Evolutionary conservation across 2,113 vertebrate genomes (phyloP), one percentile per base, ranked within the genome.

Genomic region (Panthera leo): DNA sequence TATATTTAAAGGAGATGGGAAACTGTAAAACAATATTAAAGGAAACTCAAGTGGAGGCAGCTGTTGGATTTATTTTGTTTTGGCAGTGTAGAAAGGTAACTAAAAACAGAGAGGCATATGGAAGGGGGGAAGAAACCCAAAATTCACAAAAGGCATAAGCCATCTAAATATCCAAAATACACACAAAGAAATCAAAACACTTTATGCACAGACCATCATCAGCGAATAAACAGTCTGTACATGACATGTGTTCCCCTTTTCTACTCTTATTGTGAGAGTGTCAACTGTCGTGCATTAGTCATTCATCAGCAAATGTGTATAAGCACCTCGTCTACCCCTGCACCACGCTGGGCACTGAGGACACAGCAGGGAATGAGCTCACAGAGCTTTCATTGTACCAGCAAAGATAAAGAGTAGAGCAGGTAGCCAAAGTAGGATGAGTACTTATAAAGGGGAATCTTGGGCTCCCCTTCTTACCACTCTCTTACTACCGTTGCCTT

Each of bases 71-170:
- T 78, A 25, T 95, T 98, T 98, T 94, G 78, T 96, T 94, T 67
- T 96, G 95, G 65, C 95, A 97, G 21, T 76, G 14, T 51, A 85
- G 83, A 93, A 96, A 92, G 68, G 89, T 95, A 96, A 98, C 85
- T 86, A 85, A 97, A 98, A 97, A 19, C 78, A 97, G 90, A 98
- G 96, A 71, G 87, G 55, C 68, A 91, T 82, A 87, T 89, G 76
- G 55, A 93, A 58, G 85, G 48, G 18, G 6, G 31, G 4, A 48
- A 58, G 10, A 87, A 73, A 7, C 39, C 1, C 95, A 97, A 92
- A 97, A 94, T 29, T 58, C 55, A 55, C 21, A 91, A 97, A 36
- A 95, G 51, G 48, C 94, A 93, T 78, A 76, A 94, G 31, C 82
- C 89, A 96, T 89, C 34, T 94, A 97, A 95, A 82, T 92, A 75